Percentiles rank a stretch among this genome's conserved stretches.
Evolutionary conservation across 1,140 invertebrate species (phyloP).

Genomic region (Drosophila yakuba): DNA sequence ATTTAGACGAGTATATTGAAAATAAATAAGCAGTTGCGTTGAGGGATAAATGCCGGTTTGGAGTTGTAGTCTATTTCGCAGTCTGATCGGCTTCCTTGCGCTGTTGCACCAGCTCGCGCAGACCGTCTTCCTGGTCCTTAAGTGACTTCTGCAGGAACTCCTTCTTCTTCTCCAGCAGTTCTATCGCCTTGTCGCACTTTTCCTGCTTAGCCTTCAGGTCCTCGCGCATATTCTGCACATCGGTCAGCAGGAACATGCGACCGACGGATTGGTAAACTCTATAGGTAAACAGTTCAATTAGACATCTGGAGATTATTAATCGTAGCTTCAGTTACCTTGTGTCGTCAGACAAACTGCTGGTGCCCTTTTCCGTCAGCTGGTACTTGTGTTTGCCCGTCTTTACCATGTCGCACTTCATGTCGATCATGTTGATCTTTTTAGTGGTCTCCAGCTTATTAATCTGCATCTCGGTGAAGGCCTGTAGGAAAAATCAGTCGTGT

Average conservation of each 20-base stretch:
- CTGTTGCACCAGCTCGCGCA: constrained; percentile 81
- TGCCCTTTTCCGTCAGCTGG: constrained; percentile 76
- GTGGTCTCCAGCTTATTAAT: constrained; percentile 83
- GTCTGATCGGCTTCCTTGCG: constrained; percentile 72
- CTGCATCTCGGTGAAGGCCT: constrained; percentile 84
- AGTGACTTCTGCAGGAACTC: constrained; percentile 77
- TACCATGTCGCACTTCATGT: constrained; percentile 81
- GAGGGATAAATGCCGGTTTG: constrained; percentile 11
- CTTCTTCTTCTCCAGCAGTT: constrained; percentile 78
- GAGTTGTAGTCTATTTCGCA: constrained; percentile 49
- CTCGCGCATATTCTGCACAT: constrained; percentile 75
- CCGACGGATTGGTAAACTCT: constrained; percentile 83
- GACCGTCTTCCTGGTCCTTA: constrained; percentile 81
- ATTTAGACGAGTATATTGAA: constrained; percentile 86
- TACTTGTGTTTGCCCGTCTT: constrained; percentile 84
- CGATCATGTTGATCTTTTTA: constrained; percentile 84
- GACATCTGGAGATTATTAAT: neutral
- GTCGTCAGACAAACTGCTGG: constrained; percentile 68
- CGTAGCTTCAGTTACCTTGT: constrained; percentile 47
- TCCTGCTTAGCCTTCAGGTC: constrained; percentile 78
- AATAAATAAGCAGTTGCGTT: constrained; percentile 64
- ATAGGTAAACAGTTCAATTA: neutral
- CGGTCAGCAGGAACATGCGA: constrained; percentile 82
- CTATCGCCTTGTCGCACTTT: constrained; percentile 81
- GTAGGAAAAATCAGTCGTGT: neutral